phyloP scores from a whole-genome alignment of 2,797 vertebrate genomes.

The Poeciliopsis presidionis region DNA sequence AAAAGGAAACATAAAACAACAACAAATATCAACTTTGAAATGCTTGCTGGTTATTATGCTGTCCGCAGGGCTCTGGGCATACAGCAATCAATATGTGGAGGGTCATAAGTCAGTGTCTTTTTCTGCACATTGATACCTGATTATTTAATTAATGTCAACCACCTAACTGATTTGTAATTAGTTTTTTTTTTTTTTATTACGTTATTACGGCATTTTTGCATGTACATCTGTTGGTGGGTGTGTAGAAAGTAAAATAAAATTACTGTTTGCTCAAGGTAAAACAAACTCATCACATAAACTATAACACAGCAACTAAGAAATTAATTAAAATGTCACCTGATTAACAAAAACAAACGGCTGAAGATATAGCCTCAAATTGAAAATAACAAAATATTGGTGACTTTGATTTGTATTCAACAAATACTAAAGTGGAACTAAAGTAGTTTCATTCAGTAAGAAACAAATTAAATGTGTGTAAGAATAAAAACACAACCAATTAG shows the following conservation, averaged over 20 bases:
- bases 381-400: not conserved
- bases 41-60: slow-evolving; percentile 57
- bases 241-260: slow-evolving; percentile 17
- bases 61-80: slow-evolving; percentile 50
- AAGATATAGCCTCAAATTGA: not conserved
- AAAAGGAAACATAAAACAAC: slow-evolving; percentile 53
- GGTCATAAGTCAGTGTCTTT: slow-evolving; percentile 68
- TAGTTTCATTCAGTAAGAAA: slow-evolving; percentile 3
- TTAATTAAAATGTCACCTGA: not conserved
- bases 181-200: slow-evolving; percentile 32
- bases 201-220: slow-evolving; percentile 18
- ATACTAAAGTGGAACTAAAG: not conserved
- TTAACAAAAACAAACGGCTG: not conserved
- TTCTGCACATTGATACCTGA: slow-evolving; percentile 44
- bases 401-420: not conserved
- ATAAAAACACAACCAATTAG: not conserved
- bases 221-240: slow-evolving; percentile 20
- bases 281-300: not conserved
- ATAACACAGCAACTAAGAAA: slow-evolving; percentile 12
- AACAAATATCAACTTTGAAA: slow-evolving; percentile 55
- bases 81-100: slow-evolving; percentile 68
- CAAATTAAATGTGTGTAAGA: not conserved
- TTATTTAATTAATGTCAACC: slow-evolving; percentile 36
- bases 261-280: slow-evolving; percentile 3
- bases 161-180: slow-evolving; percentile 46